Conservation (phyloP, 1,140 invertebrate genomes). For the Wasmannia auropunctata region DNA sequence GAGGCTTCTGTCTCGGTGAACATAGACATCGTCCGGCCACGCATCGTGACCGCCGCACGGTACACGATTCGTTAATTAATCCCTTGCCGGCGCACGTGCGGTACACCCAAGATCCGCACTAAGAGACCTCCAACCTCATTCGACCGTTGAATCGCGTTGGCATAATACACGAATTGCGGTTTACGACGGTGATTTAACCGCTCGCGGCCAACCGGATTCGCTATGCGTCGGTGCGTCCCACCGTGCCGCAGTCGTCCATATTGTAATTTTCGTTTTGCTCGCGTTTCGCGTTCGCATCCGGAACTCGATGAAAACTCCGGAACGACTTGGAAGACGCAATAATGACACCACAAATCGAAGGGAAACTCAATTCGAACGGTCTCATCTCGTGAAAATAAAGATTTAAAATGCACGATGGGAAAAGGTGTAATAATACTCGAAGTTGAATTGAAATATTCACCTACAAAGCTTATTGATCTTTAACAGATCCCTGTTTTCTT, state of each 20-base stretch:
- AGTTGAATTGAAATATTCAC: background rate
- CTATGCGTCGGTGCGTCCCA: constrained; percentile 16
- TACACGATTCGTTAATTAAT: constrained; percentile 77
- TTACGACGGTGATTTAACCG: constrained; percentile 63
- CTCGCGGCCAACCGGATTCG: constrained; percentile 49
- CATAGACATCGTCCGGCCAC: constrained; percentile 54
- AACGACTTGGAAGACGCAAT: constrained; percentile 1
- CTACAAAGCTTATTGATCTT: background rate
- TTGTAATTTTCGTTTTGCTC: constrained; percentile 42
- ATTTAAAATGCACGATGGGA: background rate
- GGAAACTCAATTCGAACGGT: background rate
- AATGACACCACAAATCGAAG: background rate
- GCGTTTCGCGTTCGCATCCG: background rate
- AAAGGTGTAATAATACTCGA: background rate
- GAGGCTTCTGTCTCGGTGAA: constrained; percentile 59
- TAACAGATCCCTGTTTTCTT: background rate
- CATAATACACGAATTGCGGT: constrained; percentile 73
- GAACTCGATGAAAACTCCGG: background rate
- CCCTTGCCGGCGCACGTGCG: constrained; percentile 67
- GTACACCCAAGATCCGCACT: constrained; percentile 70
- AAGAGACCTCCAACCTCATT: constrained; percentile 69
- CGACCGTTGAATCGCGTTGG: constrained; percentile 69
- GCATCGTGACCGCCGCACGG: constrained; percentile 56
- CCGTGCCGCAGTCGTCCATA: constrained; percentile 11
- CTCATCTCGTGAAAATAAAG: background rate